Percentiles rank a stretch among this genome's conserved stretches.
Evolutionary conservation across 2,797 vertebrate genomes (phyloP).

Genomic region (Crocodylus rhombifer): DNA sequence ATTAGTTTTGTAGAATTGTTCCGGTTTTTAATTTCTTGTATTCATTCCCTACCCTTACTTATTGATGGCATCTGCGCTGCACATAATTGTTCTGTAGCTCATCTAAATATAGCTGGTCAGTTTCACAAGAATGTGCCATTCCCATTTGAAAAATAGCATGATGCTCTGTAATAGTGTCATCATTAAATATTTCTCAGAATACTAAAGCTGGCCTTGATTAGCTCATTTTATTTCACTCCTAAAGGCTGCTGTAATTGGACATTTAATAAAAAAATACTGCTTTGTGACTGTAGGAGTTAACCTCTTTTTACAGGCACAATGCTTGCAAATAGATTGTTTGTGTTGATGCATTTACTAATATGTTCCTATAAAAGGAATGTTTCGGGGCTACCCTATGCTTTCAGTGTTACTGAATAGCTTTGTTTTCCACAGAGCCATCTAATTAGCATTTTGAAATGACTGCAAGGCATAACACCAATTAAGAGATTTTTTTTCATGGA

Average conservation of each 20-base stretch:
- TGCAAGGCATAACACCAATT: not conserved
- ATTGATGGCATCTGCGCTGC: not conserved
- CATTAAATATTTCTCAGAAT: not conserved
- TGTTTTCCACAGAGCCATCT: not conserved
- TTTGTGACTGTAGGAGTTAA: not conserved
- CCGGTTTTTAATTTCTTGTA: not conserved
- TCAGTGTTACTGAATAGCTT: not conserved
- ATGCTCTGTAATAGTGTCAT: too few relatives aligned
- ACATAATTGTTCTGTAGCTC: not conserved
- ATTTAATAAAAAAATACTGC: not conserved
- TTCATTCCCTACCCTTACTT: not conserved
- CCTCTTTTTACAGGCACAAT: not conserved
- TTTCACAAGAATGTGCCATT: not conserved
- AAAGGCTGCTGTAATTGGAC: not conserved
- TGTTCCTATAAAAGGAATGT: not conserved
- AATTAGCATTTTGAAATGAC: conserved; percentile 5
- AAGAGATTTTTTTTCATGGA: not conserved
- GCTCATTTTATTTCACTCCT: not conserved
- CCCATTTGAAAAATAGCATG: not conserved
- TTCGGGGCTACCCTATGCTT: not conserved
- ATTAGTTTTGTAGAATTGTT: not conserved
- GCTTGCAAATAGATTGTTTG: not conserved
- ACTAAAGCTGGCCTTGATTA: too few relatives aligned
- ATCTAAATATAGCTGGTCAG: not conserved
- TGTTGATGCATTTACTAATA: not conserved